These are phyloP conservation scores for Aphelinus atriplicis DNA, from an alignment of 1,140 invertebrate species.

Conservation along the genomic window DNA sequence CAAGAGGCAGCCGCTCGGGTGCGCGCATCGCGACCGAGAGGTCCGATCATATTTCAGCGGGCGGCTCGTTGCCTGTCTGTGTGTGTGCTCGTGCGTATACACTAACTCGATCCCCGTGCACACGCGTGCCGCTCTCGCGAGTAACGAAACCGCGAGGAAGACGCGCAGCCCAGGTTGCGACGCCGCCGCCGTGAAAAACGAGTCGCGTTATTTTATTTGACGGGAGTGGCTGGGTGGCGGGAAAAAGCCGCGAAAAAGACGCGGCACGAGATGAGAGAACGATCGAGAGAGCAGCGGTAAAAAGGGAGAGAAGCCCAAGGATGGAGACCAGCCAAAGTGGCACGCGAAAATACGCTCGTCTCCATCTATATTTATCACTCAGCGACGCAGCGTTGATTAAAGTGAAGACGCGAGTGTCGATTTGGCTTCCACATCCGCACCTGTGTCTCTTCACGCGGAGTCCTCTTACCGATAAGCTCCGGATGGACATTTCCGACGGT, in stretches of 20 bases:
- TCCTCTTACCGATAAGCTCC: too few species aligned
- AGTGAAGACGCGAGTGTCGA: not conserved
- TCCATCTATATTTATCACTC: conserved; percentile 6
- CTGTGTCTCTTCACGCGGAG: too few species aligned
- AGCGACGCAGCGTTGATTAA: not conserved
- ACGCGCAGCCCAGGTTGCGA: not conserved
- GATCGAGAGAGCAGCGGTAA: too few species aligned
- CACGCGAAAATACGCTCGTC: not conserved
- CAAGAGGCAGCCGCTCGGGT: not conserved
- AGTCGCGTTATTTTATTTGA: conserved; percentile 1
- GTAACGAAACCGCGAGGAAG: not conserved
- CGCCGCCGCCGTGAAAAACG: too few species aligned
- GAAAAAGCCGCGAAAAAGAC: too few species aligned
- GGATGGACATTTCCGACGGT: too few species aligned
- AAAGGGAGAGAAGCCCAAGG: not conserved
- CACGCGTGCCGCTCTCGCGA: too few species aligned
- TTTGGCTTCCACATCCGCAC: not conserved
- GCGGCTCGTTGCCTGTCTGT: conserved; percentile 11
- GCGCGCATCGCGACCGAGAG: not conserved
- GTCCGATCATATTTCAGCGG: conserved; percentile 29
- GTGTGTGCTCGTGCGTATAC: conserved; percentile 3
- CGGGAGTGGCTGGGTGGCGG: not conserved
- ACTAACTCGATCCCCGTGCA: too few species aligned
- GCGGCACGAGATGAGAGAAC: too few species aligned
- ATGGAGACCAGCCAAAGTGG: not conserved